Base-by-base conservation (phyloP, 2,113 vertebrate genomes). In the Ellobius talpinus region DNA sequence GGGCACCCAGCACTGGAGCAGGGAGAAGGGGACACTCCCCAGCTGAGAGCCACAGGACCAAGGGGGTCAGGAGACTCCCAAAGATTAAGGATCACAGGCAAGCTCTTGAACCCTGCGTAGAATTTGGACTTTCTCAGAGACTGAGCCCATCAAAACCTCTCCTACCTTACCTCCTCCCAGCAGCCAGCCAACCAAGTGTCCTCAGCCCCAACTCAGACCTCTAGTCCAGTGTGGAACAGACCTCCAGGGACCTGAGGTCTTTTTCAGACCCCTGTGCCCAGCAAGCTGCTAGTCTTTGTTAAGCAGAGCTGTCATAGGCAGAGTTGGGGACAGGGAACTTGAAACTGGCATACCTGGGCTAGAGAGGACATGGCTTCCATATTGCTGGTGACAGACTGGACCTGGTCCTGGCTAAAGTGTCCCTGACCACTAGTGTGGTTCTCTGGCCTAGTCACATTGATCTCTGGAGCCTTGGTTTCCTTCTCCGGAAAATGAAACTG, bases 371-470 rank as follows among this genome's bases (percentile, higher is more conserved):
- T 8, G 19, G 47, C 23, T 29, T 81, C 70, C 36, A 19, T 0
- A 3, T 2, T 19, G 9, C 2, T 33, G 33, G 45, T 24, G 39
- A 26, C 33, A 29, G 33, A 11, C 50, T 6, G 58, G 55, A 50
- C 8, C 21, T 23, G 5, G 24, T 17, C 16, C 87, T 42, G 31
- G 36, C 33, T 10, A 31, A 31, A 7, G 1, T 4, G 1, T 65
- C 5, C 19, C 61, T 63, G 9, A 17, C 14, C 10, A 47, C 21
- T 39, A 36, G 36, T 66, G 1, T 0, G 29, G n/a, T 3, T 14
- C 70, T n/a, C 93, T 66, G 29, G 19, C 39, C 68, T 50, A 14
- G 10, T 61, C 74, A 42, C 36, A 70, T 61, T 19, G 16, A 19
- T 45, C 47, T 26, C 19, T n/a, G 24, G 84, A 63, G 50, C n/a